These are phyloP conservation scores for Meandrina meandrites DNA, from an alignment of 92 coral and sea anemone genomes.

Conservation along the genomic window DNA sequence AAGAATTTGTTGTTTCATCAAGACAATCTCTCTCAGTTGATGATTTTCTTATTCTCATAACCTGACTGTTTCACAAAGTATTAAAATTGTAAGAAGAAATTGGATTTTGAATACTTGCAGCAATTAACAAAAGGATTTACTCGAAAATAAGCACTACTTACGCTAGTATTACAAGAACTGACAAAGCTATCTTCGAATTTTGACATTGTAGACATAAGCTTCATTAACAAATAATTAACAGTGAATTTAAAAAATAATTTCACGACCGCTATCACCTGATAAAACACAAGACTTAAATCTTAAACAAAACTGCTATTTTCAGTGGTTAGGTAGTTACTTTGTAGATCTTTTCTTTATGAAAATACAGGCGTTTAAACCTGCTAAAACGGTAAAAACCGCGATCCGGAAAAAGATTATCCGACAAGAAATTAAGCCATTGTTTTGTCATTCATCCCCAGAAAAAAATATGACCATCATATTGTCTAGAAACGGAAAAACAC, in stretches of 20 bases:
- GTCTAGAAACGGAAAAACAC: background rate
- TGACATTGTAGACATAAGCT: conserved; percentile 10
- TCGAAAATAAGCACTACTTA: background rate
- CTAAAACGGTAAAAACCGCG: conserved; percentile 1
- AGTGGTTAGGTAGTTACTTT: background rate
- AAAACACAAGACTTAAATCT: background rate
- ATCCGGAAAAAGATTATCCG: conserved; percentile 30
- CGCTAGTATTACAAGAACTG: background rate
- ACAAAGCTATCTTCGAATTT: background rate
- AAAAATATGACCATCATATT: background rate
- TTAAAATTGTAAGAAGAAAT: background rate
- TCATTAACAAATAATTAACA: conserved; percentile 29
- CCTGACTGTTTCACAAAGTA: background rate
- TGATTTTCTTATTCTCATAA: background rate
- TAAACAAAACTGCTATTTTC: background rate
- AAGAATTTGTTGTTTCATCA: background rate
- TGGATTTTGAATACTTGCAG: background rate
- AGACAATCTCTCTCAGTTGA: background rate
- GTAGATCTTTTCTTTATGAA: background rate
- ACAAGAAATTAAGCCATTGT: conserved; percentile 19
- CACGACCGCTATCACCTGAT: background rate
- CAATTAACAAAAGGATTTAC: background rate
- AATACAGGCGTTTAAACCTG: conserved; percentile 6
- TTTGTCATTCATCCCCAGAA: background rate
- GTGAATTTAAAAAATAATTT: background rate